Evolutionary conservation across 37 sponge, comb jelly and placozoan species (phyloP), one percentile per base, ranked within the genome.

Genomic region (Halichondria panicea): DNA sequence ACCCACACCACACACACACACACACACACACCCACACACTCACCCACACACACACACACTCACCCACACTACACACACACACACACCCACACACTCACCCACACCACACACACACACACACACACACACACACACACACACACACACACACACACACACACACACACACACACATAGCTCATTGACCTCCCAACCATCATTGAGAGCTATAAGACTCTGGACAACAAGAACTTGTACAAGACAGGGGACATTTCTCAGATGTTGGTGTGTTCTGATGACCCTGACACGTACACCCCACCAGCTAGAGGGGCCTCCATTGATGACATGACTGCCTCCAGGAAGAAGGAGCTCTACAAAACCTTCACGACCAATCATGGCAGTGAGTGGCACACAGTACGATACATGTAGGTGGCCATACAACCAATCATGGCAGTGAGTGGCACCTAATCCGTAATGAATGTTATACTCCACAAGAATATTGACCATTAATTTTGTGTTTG

Each of bases 161-260:
- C 35, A 9, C 63, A 2, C 60, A 24, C 60, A 24, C 60, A 24
- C 30, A 21, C 30, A 24, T 41, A 91, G 92, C 59, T 95, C 25
- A 84, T 97, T 24, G 95, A 95, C 55, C 78, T 97, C 48, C 95
- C 99, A 3, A 84, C 88, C 43, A 84, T 95, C 46, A 62, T 90
- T 32, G 99, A 97, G 76, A 77, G 89, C 65, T 85, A 90, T 40
- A 97, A 97, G 80, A 97, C 99, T 7, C 43, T 97, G 45, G 99
- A 97, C 76, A 92, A 79, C 39, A 95, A 90, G 80, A 87, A 88
- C 6, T 55, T 97, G 8, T 95, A 94, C 86, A 97, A 97, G 62
- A 84, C 95, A 21, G 99, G 95, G 4, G 93, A 97, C 74, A 77
- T 97, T 52, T 82, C 91, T 13, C 99, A 97, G 89, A 88, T 96